Conservation (phyloP, 2,113 vertebrate species). For the Ovis canadensis region DNA sequence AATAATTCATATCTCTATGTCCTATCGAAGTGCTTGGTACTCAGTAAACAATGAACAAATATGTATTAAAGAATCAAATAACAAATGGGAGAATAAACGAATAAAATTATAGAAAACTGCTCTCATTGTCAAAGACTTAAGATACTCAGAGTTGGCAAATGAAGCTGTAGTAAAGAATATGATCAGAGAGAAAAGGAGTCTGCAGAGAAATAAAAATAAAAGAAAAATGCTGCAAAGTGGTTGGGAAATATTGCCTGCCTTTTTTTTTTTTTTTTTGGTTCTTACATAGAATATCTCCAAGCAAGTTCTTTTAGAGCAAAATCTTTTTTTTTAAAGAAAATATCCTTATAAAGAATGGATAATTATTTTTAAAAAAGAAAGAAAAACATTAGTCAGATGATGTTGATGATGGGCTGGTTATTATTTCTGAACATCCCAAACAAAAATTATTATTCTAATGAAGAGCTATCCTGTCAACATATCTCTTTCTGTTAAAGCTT, state of each 20-base stretch:
- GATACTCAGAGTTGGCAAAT: not conserved
- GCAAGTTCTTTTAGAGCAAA: not conserved
- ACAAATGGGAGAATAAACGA: not conserved
- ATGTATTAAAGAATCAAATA: not conserved
- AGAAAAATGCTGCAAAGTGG: not conserved
- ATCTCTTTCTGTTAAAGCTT: not conserved
- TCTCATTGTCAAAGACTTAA: not conserved
- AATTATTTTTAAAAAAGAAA: not conserved
- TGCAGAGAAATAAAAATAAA: not conserved
- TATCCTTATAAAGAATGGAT: not conserved
- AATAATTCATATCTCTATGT: not conserved
- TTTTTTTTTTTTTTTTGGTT: not conserved
- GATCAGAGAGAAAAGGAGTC: not conserved
- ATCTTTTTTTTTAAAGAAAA: not conserved
- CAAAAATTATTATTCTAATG: not conserved
- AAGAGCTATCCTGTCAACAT: not conserved
- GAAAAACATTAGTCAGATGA: not conserved
- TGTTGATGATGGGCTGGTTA: not conserved
- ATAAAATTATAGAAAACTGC: not conserved
- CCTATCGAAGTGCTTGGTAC: not conserved
- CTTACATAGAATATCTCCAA: constrained; percentile 3
- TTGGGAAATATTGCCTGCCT: not conserved
- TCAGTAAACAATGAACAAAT: not conserved
- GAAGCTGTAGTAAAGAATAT: not conserved
- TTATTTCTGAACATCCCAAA: constrained; percentile 1